Conservation (phyloP, 1,140 invertebrate species). For the Caerostris darwini region DNA sequence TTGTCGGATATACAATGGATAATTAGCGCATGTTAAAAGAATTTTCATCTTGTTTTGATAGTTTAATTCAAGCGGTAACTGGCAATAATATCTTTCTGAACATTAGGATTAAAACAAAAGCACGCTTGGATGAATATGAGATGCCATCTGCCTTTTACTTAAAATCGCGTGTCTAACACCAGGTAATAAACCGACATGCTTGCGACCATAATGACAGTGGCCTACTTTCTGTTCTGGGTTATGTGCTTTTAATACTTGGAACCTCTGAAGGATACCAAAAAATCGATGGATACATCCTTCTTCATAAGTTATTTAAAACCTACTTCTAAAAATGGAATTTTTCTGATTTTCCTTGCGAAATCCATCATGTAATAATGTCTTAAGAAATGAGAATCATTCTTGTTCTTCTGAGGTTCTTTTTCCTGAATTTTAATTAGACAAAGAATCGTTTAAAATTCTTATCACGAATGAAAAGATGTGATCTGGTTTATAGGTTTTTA, state of each 20-base stretch:
- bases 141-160: background rate
- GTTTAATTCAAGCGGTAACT: background rate
- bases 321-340: slow-evolving; percentile 17
- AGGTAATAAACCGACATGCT: background rate
- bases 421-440: no score
- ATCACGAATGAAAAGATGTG: no score
- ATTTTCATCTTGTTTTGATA: background rate
- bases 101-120: background rate
- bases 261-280: background rate
- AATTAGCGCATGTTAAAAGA: background rate
- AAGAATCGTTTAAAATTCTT: no score
- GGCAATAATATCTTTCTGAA: background rate
- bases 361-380: no score
- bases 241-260: slow-evolving; percentile 24
- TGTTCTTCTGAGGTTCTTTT: no score
- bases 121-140: background rate
- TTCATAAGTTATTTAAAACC: background rate
- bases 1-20: background rate
- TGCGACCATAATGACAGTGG: slow-evolving; percentile 14
- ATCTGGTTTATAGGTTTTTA: no score
- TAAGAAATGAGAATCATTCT: no score
- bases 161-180: slow-evolving; percentile 16
- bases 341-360: background rate
- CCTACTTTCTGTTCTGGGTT: slow-evolving; percentile 20
- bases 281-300: slow-evolving; percentile 7